phyloP scores from a whole-genome alignment of 2,113 vertebrate genomes.

The Theristicus caerulescens region DNA sequence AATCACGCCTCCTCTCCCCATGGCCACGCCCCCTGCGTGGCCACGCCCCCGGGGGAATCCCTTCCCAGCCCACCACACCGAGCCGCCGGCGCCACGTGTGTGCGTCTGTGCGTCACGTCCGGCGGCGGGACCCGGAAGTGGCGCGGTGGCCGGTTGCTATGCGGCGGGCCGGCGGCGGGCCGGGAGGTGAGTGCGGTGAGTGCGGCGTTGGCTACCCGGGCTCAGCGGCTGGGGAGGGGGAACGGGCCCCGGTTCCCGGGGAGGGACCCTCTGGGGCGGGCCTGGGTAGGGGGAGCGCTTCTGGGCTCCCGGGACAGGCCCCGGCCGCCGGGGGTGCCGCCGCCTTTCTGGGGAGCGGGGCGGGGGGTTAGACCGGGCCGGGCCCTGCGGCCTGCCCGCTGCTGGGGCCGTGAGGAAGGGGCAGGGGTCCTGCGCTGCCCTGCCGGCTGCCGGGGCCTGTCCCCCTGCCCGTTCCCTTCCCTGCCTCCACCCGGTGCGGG shows the following conservation, averaged over 20 bases:
- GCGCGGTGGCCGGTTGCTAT: not conserved
- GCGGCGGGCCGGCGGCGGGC: not conserved
- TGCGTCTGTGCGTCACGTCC: not conserved
- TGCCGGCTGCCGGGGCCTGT: not conserved
- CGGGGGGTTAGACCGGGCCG: not conserved
- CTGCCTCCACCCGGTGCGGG: not conserved
- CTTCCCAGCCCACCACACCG: not conserved
- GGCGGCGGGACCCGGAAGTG: not conserved
- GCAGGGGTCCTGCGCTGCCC: not conserved
- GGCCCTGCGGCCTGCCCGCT: not conserved
- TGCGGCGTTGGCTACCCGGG: fast-evolving
- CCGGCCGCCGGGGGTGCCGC: too few species aligned
- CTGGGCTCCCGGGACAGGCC: too few species aligned
- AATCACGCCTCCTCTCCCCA: not conserved
- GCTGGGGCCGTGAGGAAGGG: not conserved
- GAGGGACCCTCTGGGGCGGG: too few species aligned
- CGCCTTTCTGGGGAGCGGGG: not conserved
- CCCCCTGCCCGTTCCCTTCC: fast-evolving
- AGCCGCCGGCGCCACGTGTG: fast-evolving
- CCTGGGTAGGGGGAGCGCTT: too few species aligned
- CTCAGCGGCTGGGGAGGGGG: not conserved
- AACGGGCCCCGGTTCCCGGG: too few species aligned
- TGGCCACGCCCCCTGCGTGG: not conserved
- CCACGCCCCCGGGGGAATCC: not conserved
- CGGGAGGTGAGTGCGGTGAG: not conserved